A percentile compares a stretch with the other conserved stretches of the same genome.
phyloP scores from a whole-genome alignment of 1,140 invertebrate species.

The Dolichoris vasculosae region DNA sequence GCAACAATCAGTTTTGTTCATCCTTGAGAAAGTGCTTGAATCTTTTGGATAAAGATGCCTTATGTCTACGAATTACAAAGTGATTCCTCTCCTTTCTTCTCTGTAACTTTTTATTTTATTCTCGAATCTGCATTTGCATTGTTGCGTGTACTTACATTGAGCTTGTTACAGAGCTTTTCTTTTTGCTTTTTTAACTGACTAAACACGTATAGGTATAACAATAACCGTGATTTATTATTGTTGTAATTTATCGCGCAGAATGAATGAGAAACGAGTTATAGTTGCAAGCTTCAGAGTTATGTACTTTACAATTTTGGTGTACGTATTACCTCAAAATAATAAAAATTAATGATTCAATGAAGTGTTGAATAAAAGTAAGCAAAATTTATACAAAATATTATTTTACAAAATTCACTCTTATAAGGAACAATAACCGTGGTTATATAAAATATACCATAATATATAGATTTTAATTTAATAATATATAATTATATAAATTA shows the following conservation, averaged over 20 bases:
- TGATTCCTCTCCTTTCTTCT: constrained; percentile 18
- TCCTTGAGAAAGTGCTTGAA: background rate
- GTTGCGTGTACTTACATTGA: background rate
- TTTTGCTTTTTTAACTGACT: background rate
- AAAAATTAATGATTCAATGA: background rate
- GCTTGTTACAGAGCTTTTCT: background rate
- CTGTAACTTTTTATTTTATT: constrained; percentile 38
- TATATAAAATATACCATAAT: background rate
- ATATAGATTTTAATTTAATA: background rate
- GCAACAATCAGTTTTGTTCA: background rate
- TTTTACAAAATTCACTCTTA: background rate
- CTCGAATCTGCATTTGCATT: background rate
- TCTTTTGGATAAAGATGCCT: background rate
- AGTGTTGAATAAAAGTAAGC: background rate
- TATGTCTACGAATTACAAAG: constrained; percentile 39
- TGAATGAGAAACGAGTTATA: background rate
- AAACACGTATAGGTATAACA: constrained; percentile 22
- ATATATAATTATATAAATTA: background rate
- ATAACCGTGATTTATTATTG: constrained; percentile 50
- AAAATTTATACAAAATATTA: background rate
- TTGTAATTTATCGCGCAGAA: constrained; percentile 45
- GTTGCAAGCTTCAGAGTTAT: background rate
- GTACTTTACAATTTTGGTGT: constrained; percentile 2
- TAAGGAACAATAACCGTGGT: background rate
- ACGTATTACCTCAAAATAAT: background rate